phyloP scores from a whole-genome alignment of 2,113 vertebrate species.

The Ursus arctos region DNA sequence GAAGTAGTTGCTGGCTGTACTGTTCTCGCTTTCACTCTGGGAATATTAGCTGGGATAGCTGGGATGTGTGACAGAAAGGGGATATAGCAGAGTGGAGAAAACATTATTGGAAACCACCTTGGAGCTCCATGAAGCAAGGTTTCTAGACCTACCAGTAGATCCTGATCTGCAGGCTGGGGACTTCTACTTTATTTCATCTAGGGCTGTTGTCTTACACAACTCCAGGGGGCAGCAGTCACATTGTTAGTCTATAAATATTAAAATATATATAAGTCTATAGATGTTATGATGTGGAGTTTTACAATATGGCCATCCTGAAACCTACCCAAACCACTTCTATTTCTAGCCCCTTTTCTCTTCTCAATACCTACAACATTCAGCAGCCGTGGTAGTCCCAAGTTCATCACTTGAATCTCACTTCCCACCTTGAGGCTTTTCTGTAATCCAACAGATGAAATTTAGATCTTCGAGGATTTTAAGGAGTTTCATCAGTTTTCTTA shows the following conservation, averaged over 20 bases:
- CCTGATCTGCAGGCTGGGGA: conserved; percentile 67
- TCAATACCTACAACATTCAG: background rate
- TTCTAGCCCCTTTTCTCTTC: background rate
- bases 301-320: background rate
- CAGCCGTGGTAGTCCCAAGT: background rate
- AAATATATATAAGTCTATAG: conserved; percentile 7
- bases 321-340: conserved; percentile 1
- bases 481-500: background rate
- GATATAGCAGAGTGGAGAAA: background rate
- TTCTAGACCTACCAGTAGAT: conserved; percentile 67
- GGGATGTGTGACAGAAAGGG: background rate
- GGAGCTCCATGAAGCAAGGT: background rate
- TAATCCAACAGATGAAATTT: conserved; percentile 35
- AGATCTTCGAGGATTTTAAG: conserved; percentile 38
- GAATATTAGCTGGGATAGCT: background rate
- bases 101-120: conserved; percentile 14
- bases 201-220: conserved; percentile 29
- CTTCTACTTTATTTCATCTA: conserved; percentile 39
- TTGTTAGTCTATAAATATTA: conserved; percentile 43
- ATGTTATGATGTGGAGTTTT: conserved; percentile 40
- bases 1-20: background rate
- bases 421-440: background rate
- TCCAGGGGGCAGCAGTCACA: background rate
- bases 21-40: background rate
- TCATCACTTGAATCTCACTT: conserved; percentile 43